These are phyloP conservation scores for Dicerorhinus sumatrensis DNA, from an alignment of 2,113 vertebrate species.

Conservation along the genomic window DNA sequence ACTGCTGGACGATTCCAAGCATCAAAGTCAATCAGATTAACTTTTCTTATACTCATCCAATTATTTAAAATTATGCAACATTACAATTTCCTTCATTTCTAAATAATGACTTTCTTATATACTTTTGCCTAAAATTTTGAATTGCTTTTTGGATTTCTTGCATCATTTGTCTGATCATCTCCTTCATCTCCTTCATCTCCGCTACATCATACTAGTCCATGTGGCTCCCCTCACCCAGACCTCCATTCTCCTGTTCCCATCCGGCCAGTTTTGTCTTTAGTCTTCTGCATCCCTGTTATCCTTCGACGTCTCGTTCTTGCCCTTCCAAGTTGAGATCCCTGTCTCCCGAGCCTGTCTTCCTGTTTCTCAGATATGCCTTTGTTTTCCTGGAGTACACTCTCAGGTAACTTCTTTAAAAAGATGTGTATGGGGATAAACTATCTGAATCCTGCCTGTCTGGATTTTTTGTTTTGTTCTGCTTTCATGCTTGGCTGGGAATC, in stretches of 20 bases:
- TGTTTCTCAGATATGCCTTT: background rate
- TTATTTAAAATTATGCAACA: background rate
- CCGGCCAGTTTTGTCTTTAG: background rate
- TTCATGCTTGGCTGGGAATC: background rate
- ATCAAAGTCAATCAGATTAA: background rate
- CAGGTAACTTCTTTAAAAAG: background rate
- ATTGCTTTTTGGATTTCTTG: background rate
- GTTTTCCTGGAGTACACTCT: background rate
- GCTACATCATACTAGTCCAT: background rate
- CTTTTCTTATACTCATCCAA: background rate
- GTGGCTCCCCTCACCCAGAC: too few relatives aligned
- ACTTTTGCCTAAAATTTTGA: background rate
- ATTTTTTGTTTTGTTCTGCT: background rate
- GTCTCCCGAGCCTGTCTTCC: background rate
- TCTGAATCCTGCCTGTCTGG: background rate
- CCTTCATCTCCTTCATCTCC: too few relatives aligned
- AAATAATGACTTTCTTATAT: constrained; percentile 9
- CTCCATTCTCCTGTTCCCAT: background rate
- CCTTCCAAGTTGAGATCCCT: background rate
- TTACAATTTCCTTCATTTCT: constrained; percentile 15
- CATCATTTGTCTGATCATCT: background rate
- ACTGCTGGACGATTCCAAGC: background rate
- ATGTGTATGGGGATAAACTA: background rate
- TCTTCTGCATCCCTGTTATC: background rate
- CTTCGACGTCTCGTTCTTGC: background rate